phyloP scores from a whole-genome alignment of 2,113 vertebrate genomes.

The Equus przewalskii region DNA sequence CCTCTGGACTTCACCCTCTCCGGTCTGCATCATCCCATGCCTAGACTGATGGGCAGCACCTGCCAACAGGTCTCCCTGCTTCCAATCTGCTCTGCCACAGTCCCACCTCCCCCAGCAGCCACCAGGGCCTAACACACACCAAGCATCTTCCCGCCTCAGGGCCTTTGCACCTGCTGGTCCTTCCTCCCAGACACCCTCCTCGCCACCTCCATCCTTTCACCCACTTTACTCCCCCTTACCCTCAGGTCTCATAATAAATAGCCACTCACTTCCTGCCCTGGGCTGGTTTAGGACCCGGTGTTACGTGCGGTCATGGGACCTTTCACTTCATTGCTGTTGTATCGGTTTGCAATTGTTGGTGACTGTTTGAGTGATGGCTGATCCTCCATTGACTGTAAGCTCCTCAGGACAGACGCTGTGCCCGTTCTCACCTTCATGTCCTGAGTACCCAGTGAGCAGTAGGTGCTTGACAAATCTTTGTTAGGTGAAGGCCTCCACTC shows the following conservation, averaged over 20 bases:
- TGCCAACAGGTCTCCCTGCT: fast-evolving
- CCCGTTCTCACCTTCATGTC: not conserved
- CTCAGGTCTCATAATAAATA: not conserved
- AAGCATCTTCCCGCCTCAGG: not conserved
- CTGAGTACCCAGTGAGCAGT: fast-evolving
- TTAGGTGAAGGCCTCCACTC: fast-evolving
- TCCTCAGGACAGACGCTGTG: fast-evolving
- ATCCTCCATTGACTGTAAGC: not conserved
- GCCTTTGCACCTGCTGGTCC: not conserved
- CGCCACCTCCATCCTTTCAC: not conserved
- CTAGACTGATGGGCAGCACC: not conserved
- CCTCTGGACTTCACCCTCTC: not conserved
- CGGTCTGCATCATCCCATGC: fast-evolving
- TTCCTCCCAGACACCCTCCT: not conserved
- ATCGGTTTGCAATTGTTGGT: too few species aligned
- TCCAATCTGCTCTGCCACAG: not conserved
- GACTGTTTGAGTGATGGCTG: not conserved
- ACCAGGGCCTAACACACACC: not conserved
- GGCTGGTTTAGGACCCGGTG: fast-evolving
- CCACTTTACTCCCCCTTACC: not conserved
- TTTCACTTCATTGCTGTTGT: not conserved
- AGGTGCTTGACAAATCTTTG: not conserved
- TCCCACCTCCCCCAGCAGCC: not conserved
- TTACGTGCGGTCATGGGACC: fast-evolving
- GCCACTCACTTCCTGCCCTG: not conserved